Evolutionary conservation across 2,113 vertebrate genomes (phyloP).

Genomic region (Trematomus loennbergii): DNA sequence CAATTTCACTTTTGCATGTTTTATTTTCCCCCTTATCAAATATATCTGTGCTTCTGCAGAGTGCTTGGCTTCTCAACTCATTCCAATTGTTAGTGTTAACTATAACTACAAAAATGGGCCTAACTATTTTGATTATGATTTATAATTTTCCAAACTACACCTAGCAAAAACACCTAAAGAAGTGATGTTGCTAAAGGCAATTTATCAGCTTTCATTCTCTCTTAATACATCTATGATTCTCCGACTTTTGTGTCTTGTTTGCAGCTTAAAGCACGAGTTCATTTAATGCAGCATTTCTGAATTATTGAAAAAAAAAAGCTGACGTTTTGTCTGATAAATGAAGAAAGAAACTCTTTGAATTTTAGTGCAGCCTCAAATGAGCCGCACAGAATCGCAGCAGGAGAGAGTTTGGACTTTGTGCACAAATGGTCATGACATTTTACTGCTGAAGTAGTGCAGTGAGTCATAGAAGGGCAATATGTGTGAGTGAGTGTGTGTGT

Average conservation of each 20-base stretch:
- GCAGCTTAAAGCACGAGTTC: neutral
- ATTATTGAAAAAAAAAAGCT: too few species aligned
- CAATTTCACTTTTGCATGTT: neutral
- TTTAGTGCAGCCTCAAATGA: neutral
- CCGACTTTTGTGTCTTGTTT: neutral
- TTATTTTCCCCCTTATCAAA: neutral
- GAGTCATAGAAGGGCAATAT: slow-evolving; percentile 61
- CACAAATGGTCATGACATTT: slow-evolving; percentile 76
- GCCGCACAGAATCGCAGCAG: slow-evolving; percentile 35
- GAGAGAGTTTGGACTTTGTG: slow-evolving; percentile 54
- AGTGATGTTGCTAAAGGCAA: neutral
- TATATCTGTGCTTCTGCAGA: too few species aligned
- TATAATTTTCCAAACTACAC: neutral
- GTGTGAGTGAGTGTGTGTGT: slow-evolving; percentile 16
- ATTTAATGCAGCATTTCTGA: too few species aligned
- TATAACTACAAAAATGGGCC: too few species aligned
- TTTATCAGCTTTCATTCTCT: neutral
- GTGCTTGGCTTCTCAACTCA: too few species aligned
- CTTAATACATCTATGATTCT: neutral
- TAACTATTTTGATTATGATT: neutral
- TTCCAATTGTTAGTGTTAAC: too few species aligned
- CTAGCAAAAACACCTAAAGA: neutral
- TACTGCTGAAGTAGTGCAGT: slow-evolving; percentile 46
- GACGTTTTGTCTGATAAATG: too few species aligned
- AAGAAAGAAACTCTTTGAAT: slow-evolving; percentile 8